Evolutionary conservation across 2,888 invertebrate genomes (phyloP).

Genomic region (Leptogaster cylindrica): DNA sequence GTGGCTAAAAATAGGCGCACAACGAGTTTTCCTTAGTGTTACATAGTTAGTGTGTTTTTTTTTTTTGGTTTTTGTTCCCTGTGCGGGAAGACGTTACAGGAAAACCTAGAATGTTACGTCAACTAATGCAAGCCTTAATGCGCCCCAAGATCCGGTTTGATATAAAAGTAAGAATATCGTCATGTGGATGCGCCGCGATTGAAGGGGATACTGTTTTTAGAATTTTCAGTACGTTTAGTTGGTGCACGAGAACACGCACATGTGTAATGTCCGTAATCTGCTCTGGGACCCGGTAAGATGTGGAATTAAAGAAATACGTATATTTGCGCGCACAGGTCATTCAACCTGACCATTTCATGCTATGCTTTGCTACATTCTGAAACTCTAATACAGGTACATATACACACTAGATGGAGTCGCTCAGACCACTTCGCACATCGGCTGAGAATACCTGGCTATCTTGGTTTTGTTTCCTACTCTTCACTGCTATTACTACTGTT

Average conservation of each 20-base stretch:
- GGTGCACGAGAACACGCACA: constrained; percentile 19
- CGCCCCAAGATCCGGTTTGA: constrained; percentile 29
- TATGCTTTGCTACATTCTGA: constrained; percentile 17
- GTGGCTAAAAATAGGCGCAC: background rate
- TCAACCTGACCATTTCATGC: constrained; percentile 38
- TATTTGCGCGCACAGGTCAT: constrained; percentile 45
- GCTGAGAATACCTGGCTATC: constrained; percentile 8
- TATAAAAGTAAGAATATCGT: constrained; percentile 36
- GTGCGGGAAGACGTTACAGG: background rate
- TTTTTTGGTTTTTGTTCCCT: background rate
- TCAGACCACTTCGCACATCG: constrained; percentile 17
- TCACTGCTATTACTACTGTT: constrained; percentile 44
- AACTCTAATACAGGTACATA: constrained; percentile 11
- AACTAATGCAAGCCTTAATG: background rate
- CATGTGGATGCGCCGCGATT: constrained; percentile 31
- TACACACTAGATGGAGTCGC: constrained; percentile 16
- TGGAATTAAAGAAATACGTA: constrained; percentile 42
- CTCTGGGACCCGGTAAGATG: constrained; percentile 22
- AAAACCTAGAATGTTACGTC: background rate
- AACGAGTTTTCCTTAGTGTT: constrained; percentile 1
- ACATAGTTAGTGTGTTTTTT: background rate
- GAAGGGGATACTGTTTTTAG: constrained; percentile 34
- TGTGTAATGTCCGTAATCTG: constrained; percentile 28
- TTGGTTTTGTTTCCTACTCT: constrained; percentile 29
- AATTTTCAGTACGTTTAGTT: constrained; percentile 22